These are phyloP conservation scores for Excalfactoria chinensis DNA, from an alignment of 2,113 vertebrate genomes.

Conservation along the genomic window DNA sequence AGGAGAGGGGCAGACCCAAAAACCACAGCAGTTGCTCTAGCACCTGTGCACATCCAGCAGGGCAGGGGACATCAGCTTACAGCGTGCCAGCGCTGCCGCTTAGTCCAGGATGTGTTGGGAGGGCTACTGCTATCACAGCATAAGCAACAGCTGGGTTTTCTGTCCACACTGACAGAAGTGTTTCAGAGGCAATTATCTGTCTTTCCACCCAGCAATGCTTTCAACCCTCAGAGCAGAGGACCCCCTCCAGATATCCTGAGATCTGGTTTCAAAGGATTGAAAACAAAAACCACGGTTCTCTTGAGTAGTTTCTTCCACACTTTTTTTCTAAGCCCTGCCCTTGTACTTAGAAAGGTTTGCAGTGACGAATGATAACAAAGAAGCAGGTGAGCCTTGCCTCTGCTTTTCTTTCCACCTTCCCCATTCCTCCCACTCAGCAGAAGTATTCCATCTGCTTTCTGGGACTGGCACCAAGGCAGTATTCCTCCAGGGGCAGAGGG, in stretches of 20 bases:
- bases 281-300: background rate
- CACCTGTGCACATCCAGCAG: background rate
- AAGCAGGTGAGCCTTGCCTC: background rate
- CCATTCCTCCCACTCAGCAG: background rate
- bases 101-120: background rate
- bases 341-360: background rate
- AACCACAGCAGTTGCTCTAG: background rate
- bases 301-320: background rate
- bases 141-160: background rate
- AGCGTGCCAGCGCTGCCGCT: background rate
- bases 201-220: background rate
- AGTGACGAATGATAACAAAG: background rate
- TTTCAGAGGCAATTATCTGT: background rate
- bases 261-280: background rate
- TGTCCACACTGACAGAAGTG: background rate
- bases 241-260: background rate
- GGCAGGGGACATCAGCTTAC: background rate
- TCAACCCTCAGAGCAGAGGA: background rate
- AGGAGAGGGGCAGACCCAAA: background rate
- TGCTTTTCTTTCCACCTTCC: background rate
- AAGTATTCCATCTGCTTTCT: background rate
- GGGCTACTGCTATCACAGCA: background rate
- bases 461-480: background rate
- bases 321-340: background rate
- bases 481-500: background rate